Percentiles rank a stretch among this genome's conserved stretches.
phyloP scores from a whole-genome alignment of 2,888 invertebrate species.

The Leptinotarsa haldemani region DNA sequence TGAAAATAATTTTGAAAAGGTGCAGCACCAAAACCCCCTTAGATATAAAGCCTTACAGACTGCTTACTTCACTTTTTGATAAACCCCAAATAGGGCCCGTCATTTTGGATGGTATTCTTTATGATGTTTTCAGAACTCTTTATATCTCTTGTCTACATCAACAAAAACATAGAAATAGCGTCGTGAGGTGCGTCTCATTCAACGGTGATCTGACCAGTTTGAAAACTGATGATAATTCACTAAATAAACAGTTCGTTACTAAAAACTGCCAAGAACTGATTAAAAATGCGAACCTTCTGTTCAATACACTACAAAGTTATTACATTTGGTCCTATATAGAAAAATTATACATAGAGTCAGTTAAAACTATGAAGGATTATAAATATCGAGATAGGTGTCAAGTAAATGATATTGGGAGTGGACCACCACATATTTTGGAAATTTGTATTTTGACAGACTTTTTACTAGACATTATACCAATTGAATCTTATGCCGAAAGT shows the following conservation, averaged over 20 bases:
- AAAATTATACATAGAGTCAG: conserved; percentile 70
- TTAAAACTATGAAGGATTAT: conserved; percentile 55
- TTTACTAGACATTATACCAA: conserved; percentile 78
- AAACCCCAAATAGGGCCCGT: conserved; percentile 87
- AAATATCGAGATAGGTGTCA: conserved; percentile 58
- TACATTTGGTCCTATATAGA: conserved; percentile 88
- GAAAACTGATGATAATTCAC: conserved; percentile 55
- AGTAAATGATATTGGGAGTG: conserved; percentile 71
- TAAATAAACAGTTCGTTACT: conserved; percentile 62
- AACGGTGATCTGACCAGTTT: conserved; percentile 63
- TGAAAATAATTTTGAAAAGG: conserved; percentile 72
- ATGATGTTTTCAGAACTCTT: conserved; percentile 79
- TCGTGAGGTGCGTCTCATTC: conserved; percentile 62
- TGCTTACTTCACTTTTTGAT: conserved; percentile 85
- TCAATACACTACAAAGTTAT: conserved; percentile 85
- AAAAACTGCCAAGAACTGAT: conserved; percentile 75
- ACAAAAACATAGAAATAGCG: conserved; percentile 59
- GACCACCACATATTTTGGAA: conserved; percentile 75
- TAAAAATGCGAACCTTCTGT: conserved; percentile 86
- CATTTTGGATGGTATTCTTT: conserved; percentile 80
- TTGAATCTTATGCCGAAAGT: conserved; percentile 82
- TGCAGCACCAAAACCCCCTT: conserved; percentile 68
- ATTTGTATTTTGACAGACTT: conserved; percentile 80
- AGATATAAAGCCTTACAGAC: conserved; percentile 79
- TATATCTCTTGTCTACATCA: conserved; percentile 69